Conservation (phyloP, 2,113 vertebrate species). For the Platysteira castanea region DNA sequence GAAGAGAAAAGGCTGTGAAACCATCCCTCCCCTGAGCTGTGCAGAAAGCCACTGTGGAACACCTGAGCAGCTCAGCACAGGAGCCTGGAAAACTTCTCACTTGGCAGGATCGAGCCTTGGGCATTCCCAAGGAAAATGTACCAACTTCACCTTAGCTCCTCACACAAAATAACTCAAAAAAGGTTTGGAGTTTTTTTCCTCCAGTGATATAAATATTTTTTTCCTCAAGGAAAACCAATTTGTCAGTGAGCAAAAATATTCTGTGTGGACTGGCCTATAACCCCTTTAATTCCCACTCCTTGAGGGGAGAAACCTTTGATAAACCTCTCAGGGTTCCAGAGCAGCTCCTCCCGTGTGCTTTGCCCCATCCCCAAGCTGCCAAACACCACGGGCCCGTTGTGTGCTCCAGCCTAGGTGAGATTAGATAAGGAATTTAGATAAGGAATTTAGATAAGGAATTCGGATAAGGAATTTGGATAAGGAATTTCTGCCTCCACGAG, state of each 20-base stretch:
- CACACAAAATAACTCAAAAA: background rate
- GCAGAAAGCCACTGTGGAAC: background rate
- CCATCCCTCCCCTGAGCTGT: background rate
- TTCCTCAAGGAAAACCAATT: conserved; percentile 36
- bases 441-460: too few species aligned
- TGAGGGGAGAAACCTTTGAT: conserved; percentile 51
- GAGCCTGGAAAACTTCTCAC: background rate
- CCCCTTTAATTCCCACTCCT: conserved; percentile 42
- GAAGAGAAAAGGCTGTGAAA: background rate
- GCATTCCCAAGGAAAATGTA: background rate
- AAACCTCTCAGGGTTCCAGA: conserved; percentile 58
- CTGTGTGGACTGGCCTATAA: conserved; percentile 41
- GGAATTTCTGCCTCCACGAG: conserved; percentile 58
- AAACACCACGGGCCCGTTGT: conserved; percentile 32
- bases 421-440: conserved; percentile 64
- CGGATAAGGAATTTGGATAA: too few species aligned
- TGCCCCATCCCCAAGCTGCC: conserved; percentile 60
- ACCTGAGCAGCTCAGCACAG: background rate
- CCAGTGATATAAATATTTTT: background rate
- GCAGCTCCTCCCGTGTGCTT: conserved; percentile 22
- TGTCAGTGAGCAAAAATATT: conserved; percentile 50
- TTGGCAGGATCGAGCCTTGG: background rate
- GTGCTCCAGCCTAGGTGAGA: conserved; percentile 67
- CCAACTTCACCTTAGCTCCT: background rate
- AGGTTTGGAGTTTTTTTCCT: background rate